phyloP scores from a whole-genome alignment of 2,888 invertebrate genomes.

The Branchellion lobata region DNA sequence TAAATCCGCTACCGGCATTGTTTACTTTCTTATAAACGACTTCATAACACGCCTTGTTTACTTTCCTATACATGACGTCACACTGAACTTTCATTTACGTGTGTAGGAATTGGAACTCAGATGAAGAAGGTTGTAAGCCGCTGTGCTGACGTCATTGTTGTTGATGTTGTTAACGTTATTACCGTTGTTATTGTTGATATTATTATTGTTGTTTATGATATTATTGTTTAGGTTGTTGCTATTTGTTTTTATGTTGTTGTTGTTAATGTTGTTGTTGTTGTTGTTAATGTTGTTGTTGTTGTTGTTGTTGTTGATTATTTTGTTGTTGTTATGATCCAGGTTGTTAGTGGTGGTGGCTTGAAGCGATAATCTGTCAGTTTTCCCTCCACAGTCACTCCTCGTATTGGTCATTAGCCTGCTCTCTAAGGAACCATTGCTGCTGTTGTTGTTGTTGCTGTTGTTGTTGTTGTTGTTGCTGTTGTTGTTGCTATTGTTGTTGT shows the following conservation, averaged over 20 bases:
- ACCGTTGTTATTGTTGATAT: constrained; percentile 1
- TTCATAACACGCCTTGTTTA: too few species aligned
- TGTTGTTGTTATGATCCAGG: too few species aligned
- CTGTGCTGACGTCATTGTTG: constrained; percentile 6
- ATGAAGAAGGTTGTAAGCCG: constrained; percentile 5
- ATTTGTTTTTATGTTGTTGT: not conserved
- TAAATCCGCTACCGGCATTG: too few species aligned
- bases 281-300: not conserved
- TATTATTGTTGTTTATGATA: constrained; percentile 15
- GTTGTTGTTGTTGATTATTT: not conserved
- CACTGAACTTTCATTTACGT: not conserved
- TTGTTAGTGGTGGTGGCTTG: too few species aligned
- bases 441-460: not conserved
- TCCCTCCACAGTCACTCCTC: not conserved
- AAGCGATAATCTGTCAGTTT: not conserved
- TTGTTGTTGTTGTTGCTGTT: constrained; percentile 1
- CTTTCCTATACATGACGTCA: too few species aligned
- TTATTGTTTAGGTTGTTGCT: not conserved
- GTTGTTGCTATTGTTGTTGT: not conserved
- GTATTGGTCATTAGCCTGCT: not conserved
- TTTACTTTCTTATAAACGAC: too few species aligned
- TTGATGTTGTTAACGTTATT: not conserved
- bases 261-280: not conserved
- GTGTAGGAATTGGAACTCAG: not conserved
- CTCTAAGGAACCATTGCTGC: not conserved